Evolutionary conservation across 2,888 invertebrate species (phyloP).

Genomic region (Synergus japonicus): DNA sequence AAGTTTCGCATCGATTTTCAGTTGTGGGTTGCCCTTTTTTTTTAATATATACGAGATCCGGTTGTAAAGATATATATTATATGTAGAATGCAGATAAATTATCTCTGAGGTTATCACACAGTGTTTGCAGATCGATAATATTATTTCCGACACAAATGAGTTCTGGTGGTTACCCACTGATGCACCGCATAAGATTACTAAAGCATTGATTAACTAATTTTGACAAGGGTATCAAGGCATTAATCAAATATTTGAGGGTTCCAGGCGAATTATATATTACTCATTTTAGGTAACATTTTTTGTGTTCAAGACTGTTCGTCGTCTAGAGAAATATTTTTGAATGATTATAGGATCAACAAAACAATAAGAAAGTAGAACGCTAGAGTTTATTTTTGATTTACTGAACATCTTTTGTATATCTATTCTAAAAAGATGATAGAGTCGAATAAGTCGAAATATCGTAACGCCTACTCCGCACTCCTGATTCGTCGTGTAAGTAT

Average conservation of each 20-base stretch:
- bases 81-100: neutral
- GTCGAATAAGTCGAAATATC: too few species aligned
- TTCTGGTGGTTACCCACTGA: neutral
- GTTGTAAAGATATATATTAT: conserved; percentile 6
- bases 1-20: neutral
- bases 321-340: too few species aligned
- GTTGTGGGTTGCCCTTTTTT: neutral
- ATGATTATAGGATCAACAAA: too few species aligned
- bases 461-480: too few species aligned
- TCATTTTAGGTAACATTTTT: too few species aligned
- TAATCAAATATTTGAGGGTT: too few species aligned
- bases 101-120: conserved; percentile 27
- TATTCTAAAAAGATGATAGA: too few species aligned
- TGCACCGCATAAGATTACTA: neutral
- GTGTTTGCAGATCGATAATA: conserved; percentile 14
- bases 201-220: conserved; percentile 16
- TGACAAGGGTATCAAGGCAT: neutral
- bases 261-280: too few species aligned
- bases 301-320: too few species aligned
- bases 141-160: conserved; percentile 17
- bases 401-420: neutral
- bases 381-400: neutral
- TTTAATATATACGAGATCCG: neutral
- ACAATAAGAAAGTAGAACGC: neutral
- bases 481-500: too few species aligned